phyloP scores from a whole-genome alignment of 2,797 vertebrate genomes.

The Sciurus vulgaris region DNA sequence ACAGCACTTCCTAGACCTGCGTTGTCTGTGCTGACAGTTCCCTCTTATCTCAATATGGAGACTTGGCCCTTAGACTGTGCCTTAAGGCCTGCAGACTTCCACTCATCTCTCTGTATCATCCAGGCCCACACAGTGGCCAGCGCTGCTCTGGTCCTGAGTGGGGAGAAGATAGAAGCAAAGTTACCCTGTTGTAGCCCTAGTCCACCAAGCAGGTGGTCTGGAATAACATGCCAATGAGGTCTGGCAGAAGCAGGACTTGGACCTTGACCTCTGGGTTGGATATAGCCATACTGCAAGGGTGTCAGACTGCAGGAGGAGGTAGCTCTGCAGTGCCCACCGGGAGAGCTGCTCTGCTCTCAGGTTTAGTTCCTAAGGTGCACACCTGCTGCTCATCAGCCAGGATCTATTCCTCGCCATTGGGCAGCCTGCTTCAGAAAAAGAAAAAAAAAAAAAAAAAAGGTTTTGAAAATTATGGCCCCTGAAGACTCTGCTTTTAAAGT shows the following conservation, averaged over 20 bases:
- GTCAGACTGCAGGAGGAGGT: background rate
- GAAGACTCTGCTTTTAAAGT: background rate
- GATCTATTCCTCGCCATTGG: background rate
- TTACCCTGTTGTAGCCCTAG: no score
- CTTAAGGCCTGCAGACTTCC: background rate
- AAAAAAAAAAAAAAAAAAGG: background rate
- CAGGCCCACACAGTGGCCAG: background rate
- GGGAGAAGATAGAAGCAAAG: background rate
- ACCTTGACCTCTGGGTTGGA: background rate
- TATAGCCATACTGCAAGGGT: background rate
- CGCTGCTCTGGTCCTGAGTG: no score
- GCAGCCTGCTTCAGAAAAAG: background rate
- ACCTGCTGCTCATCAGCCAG: no score
- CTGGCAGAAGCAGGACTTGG: background rate
- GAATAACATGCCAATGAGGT: background rate
- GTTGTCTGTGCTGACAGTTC: background rate
- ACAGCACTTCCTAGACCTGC: background rate
- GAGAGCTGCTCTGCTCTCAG: background rate
- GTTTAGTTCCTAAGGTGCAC: background rate
- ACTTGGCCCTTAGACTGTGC: background rate
- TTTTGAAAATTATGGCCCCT: background rate
- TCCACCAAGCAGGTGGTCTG: background rate
- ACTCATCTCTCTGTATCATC: accelerated
- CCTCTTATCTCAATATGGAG: background rate
- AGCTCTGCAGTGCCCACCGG: background rate